These are phyloP conservation scores for Gymnarchus niloticus DNA, from an alignment of 2,113 vertebrate species.

Conservation along the genomic window DNA sequence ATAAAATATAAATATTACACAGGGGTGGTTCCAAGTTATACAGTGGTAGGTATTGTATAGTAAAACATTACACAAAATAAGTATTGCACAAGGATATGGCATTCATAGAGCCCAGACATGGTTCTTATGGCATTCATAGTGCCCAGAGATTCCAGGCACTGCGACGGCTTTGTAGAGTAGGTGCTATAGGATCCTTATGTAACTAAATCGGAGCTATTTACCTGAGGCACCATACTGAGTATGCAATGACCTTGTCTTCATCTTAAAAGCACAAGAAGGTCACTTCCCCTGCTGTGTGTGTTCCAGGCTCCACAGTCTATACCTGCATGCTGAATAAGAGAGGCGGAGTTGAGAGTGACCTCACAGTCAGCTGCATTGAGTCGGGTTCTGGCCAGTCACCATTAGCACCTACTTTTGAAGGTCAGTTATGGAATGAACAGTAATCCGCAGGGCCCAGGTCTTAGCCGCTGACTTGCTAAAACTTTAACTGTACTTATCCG, in stretches of 20 bases:
- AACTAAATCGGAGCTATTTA: background rate
- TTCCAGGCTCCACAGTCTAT: slow-evolving; percentile 81
- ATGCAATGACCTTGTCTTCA: background rate
- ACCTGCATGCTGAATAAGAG: slow-evolving; percentile 88
- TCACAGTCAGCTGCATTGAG: slow-evolving; percentile 83
- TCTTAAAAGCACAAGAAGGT: background rate
- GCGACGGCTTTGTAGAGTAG: background rate
- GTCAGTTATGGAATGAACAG: slow-evolving; percentile 51
- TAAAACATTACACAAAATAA: too few species aligned
- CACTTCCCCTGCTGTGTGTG: background rate
- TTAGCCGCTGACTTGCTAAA: background rate
- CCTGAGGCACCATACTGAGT: background rate
- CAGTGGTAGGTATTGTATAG: too few species aligned
- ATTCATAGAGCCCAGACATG: too few species aligned
- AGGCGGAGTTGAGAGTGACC: slow-evolving; percentile 83
- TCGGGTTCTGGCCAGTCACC: slow-evolving; percentile 50
- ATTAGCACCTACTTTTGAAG: slow-evolving; percentile 75
- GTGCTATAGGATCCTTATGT: background rate
- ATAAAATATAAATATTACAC: too few species aligned
- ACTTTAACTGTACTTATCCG: background rate
- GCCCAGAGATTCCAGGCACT: background rate
- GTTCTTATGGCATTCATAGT: background rate
- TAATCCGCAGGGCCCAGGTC: too few species aligned
- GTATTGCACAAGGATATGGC: too few species aligned
- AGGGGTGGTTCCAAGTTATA: too few species aligned